Evolutionary conservation across 2,797 vertebrate species (phyloP).

Genomic region (Chaetodon trifasciatus): DNA sequence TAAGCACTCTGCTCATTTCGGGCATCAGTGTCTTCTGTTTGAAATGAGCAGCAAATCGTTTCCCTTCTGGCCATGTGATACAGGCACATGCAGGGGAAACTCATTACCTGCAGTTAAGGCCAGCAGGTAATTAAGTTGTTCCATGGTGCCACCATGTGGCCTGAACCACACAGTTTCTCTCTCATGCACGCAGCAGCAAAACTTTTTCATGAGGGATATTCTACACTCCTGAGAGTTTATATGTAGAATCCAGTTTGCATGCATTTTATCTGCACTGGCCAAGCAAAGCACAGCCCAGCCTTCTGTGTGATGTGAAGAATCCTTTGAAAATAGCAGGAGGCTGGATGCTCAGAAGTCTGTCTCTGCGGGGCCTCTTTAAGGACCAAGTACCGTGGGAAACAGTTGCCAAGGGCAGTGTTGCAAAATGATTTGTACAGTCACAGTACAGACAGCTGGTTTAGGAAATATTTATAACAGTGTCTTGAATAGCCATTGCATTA

Average conservation of each 20-base stretch:
- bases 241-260: neutral
- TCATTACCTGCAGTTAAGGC: neutral
- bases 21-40: neutral
- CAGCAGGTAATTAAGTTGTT: constrained; percentile 24
- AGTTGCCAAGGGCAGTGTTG: neutral
- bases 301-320: neutral
- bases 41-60: neutral
- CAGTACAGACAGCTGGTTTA: neutral
- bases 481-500: neutral
- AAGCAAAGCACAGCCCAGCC: neutral
- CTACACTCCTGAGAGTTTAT: neutral
- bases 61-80: neutral
- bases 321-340: neutral
- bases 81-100: neutral
- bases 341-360: neutral
- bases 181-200: neutral
- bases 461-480: neutral
- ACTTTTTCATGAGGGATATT: neutral
- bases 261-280: neutral
- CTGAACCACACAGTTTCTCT: neutral
- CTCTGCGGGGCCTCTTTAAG: neutral
- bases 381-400: neutral
- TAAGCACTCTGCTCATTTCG: neutral
- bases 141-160: constrained; percentile 71
- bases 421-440: neutral